phyloP scores from a whole-genome alignment of 1,140 invertebrate species.

The Sarcophaga peregrina region DNA sequence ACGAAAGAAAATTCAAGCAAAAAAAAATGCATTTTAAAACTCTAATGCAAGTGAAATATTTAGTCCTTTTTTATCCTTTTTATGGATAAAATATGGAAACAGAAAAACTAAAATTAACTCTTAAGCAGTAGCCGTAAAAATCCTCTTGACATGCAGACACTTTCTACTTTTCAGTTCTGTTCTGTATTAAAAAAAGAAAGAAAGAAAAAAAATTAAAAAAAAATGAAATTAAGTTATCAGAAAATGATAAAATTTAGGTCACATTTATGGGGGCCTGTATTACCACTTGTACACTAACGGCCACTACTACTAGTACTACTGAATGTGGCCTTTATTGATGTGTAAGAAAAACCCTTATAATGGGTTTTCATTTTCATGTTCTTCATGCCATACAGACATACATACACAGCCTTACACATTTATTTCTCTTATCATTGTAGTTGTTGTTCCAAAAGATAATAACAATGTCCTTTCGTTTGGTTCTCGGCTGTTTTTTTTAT shows the following conservation, averaged over 20 bases:
- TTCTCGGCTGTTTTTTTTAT: background rate
- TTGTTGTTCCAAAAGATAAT: slow-evolving; percentile 2
- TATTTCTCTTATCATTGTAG: background rate
- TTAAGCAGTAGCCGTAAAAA: slow-evolving; percentile 39
- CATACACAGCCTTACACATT: background rate
- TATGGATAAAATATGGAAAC: too few relatives aligned
- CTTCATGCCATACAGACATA: background rate
- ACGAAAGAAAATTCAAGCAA: too few relatives aligned
- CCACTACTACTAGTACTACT: background rate
- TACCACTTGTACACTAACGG: background rate
- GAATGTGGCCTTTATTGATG: background rate
- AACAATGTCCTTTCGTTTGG: slow-evolving; percentile 14
- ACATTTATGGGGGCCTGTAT: slow-evolving; percentile 33
- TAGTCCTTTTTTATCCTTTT: too few relatives aligned
- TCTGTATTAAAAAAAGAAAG: background rate
- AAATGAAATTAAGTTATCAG: slow-evolving; percentile 38
- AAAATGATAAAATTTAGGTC: slow-evolving; percentile 38
- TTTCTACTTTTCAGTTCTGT: background rate
- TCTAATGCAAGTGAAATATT: too few relatives aligned
- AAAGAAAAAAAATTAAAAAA: slow-evolving; percentile 3
- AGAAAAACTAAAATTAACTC: background rate
- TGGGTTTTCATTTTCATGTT: slow-evolving; percentile 22
- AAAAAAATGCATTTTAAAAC: too few relatives aligned
- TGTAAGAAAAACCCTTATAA: slow-evolving; percentile 5
- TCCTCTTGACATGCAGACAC: slow-evolving; percentile 37